Evolutionary conservation across 1,140 invertebrate genomes (phyloP).

Genomic region (Coelopa frigida): DNA sequence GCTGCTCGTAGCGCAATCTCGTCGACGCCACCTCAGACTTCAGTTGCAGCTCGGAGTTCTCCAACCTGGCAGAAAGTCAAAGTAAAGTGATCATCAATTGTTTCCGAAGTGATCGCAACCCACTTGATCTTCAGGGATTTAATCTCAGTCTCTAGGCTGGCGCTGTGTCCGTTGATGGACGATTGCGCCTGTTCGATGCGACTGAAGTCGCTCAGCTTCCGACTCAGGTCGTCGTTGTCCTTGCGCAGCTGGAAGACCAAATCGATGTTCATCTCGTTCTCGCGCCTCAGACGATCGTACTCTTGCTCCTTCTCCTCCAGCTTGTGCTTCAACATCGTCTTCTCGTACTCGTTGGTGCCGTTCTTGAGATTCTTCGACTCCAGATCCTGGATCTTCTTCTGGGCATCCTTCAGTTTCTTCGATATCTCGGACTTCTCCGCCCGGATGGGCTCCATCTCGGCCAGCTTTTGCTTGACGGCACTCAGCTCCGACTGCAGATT

Average conservation of each 20-base stretch:
- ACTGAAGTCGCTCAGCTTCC: constrained; percentile 79
- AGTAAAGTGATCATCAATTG: no score
- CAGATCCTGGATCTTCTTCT: constrained; percentile 51
- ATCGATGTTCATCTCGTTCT: constrained; percentile 62
- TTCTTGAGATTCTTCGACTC: constrained; percentile 31
- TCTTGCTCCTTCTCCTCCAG: constrained; percentile 69
- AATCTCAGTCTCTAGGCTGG: constrained; percentile 67
- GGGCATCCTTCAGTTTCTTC: constrained; percentile 58
- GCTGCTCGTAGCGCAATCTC: constrained; percentile 81
- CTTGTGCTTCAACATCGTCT: constrained; percentile 57
- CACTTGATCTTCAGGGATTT: constrained; percentile 59
- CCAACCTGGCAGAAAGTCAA: constrained; percentile 49
- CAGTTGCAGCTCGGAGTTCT: constrained; percentile 69
- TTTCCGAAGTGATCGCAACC: constrained; percentile 9
- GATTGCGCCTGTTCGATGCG: constrained; percentile 74
- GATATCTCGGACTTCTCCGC: constrained; percentile 45
- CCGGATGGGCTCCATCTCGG: constrained; percentile 33
- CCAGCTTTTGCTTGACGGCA: constrained; percentile 27
- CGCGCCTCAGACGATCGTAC: constrained; percentile 62
- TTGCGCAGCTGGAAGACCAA: constrained; percentile 61
- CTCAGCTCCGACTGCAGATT: constrained; percentile 48
- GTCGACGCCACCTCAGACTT: constrained; percentile 78
- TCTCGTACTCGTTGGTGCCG: constrained; percentile 55
- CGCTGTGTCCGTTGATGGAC: constrained; percentile 65
- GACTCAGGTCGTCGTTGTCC: constrained; percentile 70